Conservation (phyloP, 1,140 invertebrate species). For the Drosophila chauvacae region DNA sequence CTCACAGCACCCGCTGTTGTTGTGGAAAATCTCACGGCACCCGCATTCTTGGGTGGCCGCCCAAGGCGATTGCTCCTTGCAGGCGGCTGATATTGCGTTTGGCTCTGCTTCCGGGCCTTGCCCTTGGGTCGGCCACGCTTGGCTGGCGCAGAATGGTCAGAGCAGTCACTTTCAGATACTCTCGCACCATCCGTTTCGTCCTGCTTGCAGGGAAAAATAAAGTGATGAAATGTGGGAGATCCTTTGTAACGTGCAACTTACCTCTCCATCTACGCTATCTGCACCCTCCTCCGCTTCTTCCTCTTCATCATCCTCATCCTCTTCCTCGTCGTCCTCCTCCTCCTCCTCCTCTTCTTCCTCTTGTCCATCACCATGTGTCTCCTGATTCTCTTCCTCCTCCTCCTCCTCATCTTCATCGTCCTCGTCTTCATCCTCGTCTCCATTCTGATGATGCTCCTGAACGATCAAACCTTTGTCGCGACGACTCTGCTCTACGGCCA, state of each 20-base stretch:
- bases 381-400: slow-evolving; percentile 4
- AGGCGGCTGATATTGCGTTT: slow-evolving; percentile 25
- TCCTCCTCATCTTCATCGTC: slow-evolving; percentile 19
- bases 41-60: slow-evolving; percentile 1
- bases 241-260: background rate
- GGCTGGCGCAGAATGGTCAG: slow-evolving; percentile 13
- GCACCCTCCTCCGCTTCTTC: slow-evolving; percentile 7
- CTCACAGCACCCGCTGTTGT: slow-evolving; percentile 9
- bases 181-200: slow-evolving; percentile 17
- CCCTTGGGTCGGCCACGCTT: slow-evolving; percentile 18
- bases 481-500: slow-evolving; percentile 69
- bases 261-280: slow-evolving; percentile 12
- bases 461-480: slow-evolving; percentile 63
- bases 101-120: slow-evolving; percentile 21
- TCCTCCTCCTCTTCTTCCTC: slow-evolving; percentile 5
- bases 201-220: background rate
- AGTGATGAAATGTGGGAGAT: too few relatives aligned
- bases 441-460: slow-evolving; percentile 55
- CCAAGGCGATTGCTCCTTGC: slow-evolving; percentile 17
- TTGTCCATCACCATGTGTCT: background rate
- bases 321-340: background rate
- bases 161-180: slow-evolving; percentile 22
- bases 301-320: background rate
- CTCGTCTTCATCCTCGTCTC: slow-evolving; percentile 23
- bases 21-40: background rate